Percentiles rank a stretch among this genome's conserved stretches.
These are phyloP conservation scores for Dolichallabes microphthalmus DNA, from an alignment of 2,113 vertebrate genomes.

Conservation along the genomic window DNA sequence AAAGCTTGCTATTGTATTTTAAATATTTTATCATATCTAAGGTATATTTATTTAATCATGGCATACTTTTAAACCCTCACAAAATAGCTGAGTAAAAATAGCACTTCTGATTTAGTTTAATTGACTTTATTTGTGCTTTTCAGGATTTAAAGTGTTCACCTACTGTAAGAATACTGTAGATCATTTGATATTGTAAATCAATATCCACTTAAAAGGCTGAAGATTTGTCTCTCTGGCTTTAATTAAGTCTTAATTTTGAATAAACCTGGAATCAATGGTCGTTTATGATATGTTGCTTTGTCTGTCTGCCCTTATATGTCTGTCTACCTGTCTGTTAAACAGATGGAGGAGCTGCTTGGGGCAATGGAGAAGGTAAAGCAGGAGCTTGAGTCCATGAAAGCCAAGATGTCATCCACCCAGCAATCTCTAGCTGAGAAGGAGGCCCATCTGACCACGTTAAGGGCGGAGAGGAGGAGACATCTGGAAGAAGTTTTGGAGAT, in stretches of 20 bases:
- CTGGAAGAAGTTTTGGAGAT: conserved; percentile 98
- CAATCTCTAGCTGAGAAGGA: conserved; percentile 98
- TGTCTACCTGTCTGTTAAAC: conserved; percentile 31
- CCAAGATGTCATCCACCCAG: conserved; percentile 95
- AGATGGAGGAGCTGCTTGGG: conserved; percentile 92
- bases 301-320: neutral
- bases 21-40: neutral
- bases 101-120: neutral
- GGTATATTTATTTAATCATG: neutral
- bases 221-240: neutral
- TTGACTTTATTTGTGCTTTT: neutral
- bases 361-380: conserved; percentile 99
- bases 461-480: conserved; percentile 94
- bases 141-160: neutral
- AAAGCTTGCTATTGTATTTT: neutral
- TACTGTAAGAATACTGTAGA: neutral
- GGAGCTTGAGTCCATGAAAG: conserved; percentile 96
- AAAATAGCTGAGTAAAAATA: neutral
- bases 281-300: neutral
- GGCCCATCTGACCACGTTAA: conserved; percentile 90
- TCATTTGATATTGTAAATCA: neutral
- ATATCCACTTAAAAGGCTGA: neutral
- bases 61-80: neutral
- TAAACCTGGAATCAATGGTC: neutral
- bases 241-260: neutral